Conservation (phyloP, 2,797 vertebrate genomes). For the Anguilla megastoma region DNA sequence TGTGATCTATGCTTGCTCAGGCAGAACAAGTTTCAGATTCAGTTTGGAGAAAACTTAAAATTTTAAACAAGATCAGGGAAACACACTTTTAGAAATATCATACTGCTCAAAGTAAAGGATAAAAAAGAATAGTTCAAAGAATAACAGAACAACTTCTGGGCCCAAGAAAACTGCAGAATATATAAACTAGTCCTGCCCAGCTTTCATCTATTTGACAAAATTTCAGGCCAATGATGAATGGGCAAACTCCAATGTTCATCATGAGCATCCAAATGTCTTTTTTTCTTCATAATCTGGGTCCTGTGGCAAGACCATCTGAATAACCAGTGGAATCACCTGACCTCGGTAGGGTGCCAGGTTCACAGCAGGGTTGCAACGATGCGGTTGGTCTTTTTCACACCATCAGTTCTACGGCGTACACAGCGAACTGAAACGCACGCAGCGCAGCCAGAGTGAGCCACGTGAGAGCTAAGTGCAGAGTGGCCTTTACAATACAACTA, state of each 20-base stretch:
- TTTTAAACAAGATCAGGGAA: constrained; percentile 36
- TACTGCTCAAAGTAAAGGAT: constrained; percentile 22
- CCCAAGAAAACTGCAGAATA: neutral
- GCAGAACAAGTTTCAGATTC: neutral
- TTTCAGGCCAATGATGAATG: neutral
- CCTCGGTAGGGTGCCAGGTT: neutral
- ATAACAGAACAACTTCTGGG: neutral
- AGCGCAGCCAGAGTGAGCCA: neutral
- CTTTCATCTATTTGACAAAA: neutral
- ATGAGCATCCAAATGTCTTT: constrained; percentile 34
- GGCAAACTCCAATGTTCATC: neutral
- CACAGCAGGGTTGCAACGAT: neutral
- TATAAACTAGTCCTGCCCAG: neutral
- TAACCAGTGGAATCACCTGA: constrained; percentile 30
- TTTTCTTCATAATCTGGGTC: constrained; percentile 41
- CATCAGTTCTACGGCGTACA: neutral
- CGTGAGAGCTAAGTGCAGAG: neutral
- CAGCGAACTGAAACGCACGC: neutral
- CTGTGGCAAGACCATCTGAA: constrained; percentile 12
- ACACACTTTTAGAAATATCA: constrained; percentile 45
- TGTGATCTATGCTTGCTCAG: neutral
- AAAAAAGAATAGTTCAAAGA: neutral
- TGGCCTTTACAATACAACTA: constrained; percentile 25
- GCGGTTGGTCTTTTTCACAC: neutral
- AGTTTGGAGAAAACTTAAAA: constrained; percentile 35